Conservation (phyloP, 2,113 vertebrate genomes). For the Larimichthys polyactis region DNA sequence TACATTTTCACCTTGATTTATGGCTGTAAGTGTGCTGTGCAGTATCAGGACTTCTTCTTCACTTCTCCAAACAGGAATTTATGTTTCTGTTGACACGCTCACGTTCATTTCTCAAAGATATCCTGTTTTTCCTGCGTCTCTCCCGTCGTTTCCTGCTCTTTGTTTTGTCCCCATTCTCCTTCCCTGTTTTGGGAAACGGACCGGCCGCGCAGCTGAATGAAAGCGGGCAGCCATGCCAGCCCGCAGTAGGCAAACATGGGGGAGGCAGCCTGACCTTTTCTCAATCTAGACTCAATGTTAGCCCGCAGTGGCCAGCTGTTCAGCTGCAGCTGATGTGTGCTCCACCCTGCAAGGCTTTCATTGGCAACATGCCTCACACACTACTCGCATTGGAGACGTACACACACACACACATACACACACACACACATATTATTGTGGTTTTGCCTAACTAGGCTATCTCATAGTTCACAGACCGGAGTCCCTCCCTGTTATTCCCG, state of each 20-base stretch:
- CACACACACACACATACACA: slow-evolving; percentile 5
- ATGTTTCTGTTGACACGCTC: background rate
- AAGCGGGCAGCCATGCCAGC: slow-evolving; percentile 56
- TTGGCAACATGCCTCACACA: slow-evolving; percentile 70
- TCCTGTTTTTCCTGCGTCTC: slow-evolving; percentile 18
- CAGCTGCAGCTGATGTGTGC: slow-evolving; percentile 74
- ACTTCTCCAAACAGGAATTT: background rate
- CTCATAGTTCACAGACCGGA: slow-evolving; percentile 36
- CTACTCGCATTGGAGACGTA: slow-evolving; percentile 28
- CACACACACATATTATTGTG: slow-evolving; percentile 42
- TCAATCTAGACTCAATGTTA: slow-evolving; percentile 40
- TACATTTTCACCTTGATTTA: background rate
- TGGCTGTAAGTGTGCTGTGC: background rate
- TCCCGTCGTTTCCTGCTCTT: slow-evolving; percentile 46
- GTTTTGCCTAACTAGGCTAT: slow-evolving; percentile 47
- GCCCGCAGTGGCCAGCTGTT: slow-evolving; percentile 77
- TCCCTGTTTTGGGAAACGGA: slow-evolving; percentile 42
- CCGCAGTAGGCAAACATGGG: slow-evolving; percentile 60
- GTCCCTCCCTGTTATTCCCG: slow-evolving; percentile 40
- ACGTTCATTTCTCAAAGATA: background rate
- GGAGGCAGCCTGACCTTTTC: slow-evolving; percentile 62
- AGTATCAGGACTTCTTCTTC: background rate
- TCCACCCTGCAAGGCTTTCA: slow-evolving; percentile 76
- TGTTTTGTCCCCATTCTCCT: slow-evolving; percentile 32
- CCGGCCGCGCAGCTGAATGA: slow-evolving; percentile 24